Evolutionary conservation across 2,797 vertebrate genomes (phyloP), one percentile per base, ranked within the genome.

Genomic region (Pipistrellus pipistrellus): DNA sequence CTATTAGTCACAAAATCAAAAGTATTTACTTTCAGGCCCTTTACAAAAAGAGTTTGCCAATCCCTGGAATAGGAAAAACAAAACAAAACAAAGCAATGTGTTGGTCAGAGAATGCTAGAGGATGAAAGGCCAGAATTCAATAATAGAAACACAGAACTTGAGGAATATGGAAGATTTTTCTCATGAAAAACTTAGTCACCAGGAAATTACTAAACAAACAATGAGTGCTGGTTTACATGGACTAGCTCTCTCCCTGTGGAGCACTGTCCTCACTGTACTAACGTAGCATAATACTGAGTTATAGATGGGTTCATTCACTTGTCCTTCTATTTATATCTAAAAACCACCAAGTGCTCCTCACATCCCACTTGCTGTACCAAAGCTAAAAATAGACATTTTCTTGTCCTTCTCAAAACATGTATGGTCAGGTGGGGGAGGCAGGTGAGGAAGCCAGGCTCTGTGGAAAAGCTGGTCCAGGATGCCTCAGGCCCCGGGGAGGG

Each of bases 121-220:
- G 44, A 71, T 66, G 55, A 77, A 64, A 93, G 44, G 41, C 69
- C 23, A 77, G 20, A 84, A 62, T 91, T 83, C 11, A 30, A 6
- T 68, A 57, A 25, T 32, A 64, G 66, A 57, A 68, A 75, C 95
- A 77, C 27, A 90, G 51, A 87, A 53, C 44, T 77, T 64, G 18
- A 82, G 72, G 38, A 90, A 51, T 86, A 23, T 14, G 53, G 27
- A 86, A 53, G 48, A 88, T 62, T 95, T 68, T 73, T 84, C 25
- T 91, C 30, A 81, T 68, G 38, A n/a, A 75, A 95, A 94, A 46
- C 18, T 76, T 75, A 41, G 12, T 85, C 32, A 12, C 62, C 72
- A 66, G 57, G 66, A 91, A 51, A 80, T 11, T 55, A 46, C 51
- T 25, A 93, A 51, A 38, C 11, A 75, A n/a, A 55, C 71, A 21